Percentiles rank a stretch among this genome's conserved stretches.
Evolutionary conservation across 2,113 vertebrate species (phyloP).

Genomic region (Motacilla alba): DNA sequence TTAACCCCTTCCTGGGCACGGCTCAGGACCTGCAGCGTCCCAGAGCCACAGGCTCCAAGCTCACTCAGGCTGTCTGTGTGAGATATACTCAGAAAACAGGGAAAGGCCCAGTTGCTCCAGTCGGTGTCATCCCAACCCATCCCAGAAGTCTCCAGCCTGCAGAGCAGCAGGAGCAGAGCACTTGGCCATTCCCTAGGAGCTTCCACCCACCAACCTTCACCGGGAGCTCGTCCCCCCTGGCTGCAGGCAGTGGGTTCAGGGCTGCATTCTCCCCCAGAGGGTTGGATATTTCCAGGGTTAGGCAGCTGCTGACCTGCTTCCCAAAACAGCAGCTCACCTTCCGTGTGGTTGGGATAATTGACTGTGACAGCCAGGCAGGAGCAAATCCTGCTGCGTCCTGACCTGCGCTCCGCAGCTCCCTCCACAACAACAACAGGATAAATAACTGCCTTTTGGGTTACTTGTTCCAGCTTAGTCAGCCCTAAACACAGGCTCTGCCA

Average conservation of each 20-base stretch:
- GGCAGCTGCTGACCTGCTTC: constrained; percentile 63
- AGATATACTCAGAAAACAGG: fast-evolving
- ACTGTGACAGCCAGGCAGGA: background rate
- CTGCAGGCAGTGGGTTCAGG: background rate
- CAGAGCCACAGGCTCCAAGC: background rate
- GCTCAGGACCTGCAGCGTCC: background rate
- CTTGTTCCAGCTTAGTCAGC: constrained; percentile 14
- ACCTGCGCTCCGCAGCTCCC: constrained; percentile 5
- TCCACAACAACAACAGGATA: background rate
- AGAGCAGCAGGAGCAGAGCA: background rate
- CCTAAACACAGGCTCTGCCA: constrained; percentile 17
- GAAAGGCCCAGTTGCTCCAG: background rate
- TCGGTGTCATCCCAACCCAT: background rate
- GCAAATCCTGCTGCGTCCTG: background rate
- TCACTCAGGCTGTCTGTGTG: fast-evolving
- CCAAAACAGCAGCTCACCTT: constrained; percentile 39
- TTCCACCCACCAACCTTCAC: background rate
- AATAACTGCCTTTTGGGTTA: constrained; percentile 60
- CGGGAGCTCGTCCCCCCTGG: background rate
- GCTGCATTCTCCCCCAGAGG: background rate
- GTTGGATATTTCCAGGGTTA: constrained; percentile 46
- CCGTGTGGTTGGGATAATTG: constrained; percentile 30
- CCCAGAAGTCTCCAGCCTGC: background rate
- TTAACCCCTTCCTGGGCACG: background rate
- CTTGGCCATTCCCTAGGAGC: background rate